Evolutionary conservation across 2,113 vertebrate species (phyloP), one percentile per base, ranked within the genome.

Genomic region (Gobiocypris rarus): DNA sequence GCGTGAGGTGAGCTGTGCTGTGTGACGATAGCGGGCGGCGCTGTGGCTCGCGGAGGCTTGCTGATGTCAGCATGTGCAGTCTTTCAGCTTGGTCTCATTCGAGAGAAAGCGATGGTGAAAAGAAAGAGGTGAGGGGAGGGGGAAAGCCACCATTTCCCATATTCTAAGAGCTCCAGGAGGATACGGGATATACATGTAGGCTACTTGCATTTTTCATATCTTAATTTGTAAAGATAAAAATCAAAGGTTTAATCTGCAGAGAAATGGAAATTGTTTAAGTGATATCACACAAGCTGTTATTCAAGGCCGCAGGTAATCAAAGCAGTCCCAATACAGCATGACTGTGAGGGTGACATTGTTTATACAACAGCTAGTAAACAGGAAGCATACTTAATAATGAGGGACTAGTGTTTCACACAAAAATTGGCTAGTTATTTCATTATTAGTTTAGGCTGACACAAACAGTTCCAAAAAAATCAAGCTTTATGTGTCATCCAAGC

Each of bases 41-140:
- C 83, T 90, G 86, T 88, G 87, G 85, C 89, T 90, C 75, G 91
- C 90, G 81, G 83, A 86, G 91, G 91, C 89, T 88, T 94, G 94
- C 94, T 94, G 93, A 94, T 94, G 94, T 95, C 93, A 95, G 94
- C 94, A 93, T 92, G 92, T 93, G 89, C 91, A 87, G 89, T 88
- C 70, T 83, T 87, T 83, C 84, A 87, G 89, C 86, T 89, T 84
- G 85, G 86, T 87, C 81, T 89, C 26, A 84, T 65, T 67, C 83
- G 78, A 75, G 52, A 75, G 67, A 83, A 41, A 24, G 59, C 7
- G 19, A 31, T 67, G 69, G 71, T 58, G 38, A 69, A 50, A 52
- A 65, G 81, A 26, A 22, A 5, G 22, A 67, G 63, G 24, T 13
- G 41, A 28, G 77, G 77, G 34, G 31, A 48, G 22, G 22, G 28